phyloP scores from a whole-genome alignment of 2,113 vertebrate genomes.

The Axis porcinus region DNA sequence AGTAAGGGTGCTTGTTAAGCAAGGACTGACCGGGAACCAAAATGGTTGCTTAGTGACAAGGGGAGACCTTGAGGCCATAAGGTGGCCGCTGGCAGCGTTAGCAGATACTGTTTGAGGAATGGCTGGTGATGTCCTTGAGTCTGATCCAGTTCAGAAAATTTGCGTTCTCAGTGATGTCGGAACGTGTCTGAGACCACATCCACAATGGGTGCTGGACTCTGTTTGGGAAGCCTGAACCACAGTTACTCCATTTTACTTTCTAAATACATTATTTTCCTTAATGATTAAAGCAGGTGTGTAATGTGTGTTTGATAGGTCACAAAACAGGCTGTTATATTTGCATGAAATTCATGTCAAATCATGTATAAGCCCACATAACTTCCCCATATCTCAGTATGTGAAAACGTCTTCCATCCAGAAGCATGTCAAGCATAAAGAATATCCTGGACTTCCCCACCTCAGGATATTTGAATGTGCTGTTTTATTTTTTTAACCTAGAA shows the following conservation, averaged over 20 bases:
- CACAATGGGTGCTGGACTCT: background rate
- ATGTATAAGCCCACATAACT: background rate
- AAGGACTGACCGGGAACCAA: too few relatives aligned
- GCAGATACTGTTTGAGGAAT: background rate
- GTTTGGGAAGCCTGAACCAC: background rate
- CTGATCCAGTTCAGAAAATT: background rate
- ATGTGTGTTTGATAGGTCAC: background rate
- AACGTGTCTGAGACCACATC: background rate
- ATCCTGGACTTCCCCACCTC: background rate
- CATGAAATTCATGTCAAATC: background rate
- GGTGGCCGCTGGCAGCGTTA: background rate
- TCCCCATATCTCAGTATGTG: background rate
- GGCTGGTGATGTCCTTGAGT: background rate
- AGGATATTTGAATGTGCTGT: background rate
- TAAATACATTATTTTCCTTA: background rate
- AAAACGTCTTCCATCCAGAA: background rate
- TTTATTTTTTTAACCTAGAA: background rate
- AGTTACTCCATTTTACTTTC: background rate
- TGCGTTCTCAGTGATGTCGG: background rate
- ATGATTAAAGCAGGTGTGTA: background rate
- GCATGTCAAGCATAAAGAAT: background rate
- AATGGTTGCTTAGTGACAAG: background rate
- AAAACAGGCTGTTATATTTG: background rate
- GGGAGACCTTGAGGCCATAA: background rate
- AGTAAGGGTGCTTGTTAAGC: background rate